phyloP scores from a whole-genome alignment of 2,113 vertebrate species.

The Ochotona curzoniae region DNA sequence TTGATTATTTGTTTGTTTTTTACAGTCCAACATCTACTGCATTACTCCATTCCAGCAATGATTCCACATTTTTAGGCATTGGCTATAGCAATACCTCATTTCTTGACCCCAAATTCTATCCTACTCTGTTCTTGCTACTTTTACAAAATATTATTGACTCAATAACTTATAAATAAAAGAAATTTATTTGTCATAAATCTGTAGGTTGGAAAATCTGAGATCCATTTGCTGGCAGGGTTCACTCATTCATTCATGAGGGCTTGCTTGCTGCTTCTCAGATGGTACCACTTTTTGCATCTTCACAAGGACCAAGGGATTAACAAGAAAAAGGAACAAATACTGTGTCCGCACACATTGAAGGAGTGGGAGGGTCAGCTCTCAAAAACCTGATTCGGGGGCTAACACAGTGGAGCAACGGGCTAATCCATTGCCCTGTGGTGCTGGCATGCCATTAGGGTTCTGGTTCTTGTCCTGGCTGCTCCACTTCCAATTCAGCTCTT shows the following conservation, averaged over 20 bases:
- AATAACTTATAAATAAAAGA: not conserved
- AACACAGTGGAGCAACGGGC: no score
- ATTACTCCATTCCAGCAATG: not conserved
- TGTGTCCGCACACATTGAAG: not conserved
- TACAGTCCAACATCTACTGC: not conserved
- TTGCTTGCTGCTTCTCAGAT: not conserved
- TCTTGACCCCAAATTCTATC: not conserved
- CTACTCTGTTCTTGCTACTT: not conserved
- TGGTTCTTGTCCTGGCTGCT: no score
- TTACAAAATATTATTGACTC: not conserved
- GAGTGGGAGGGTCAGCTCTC: not conserved
- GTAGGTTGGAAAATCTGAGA: not conserved
- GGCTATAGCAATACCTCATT: not conserved
- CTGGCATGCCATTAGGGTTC: no score
- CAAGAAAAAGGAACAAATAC: not conserved
- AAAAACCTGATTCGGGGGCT: not conserved
- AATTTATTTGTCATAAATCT: not conserved
- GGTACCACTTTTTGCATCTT: not conserved
- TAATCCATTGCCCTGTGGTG: no score
- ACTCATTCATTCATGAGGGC: not conserved
- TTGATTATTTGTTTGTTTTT: not conserved
- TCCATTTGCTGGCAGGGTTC: not conserved
- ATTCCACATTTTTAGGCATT: not conserved
- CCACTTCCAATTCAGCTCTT: no score
- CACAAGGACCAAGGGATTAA: not conserved